Conservation (phyloP, 2,888 invertebrate species). For the Standfussiana lucernea region DNA sequence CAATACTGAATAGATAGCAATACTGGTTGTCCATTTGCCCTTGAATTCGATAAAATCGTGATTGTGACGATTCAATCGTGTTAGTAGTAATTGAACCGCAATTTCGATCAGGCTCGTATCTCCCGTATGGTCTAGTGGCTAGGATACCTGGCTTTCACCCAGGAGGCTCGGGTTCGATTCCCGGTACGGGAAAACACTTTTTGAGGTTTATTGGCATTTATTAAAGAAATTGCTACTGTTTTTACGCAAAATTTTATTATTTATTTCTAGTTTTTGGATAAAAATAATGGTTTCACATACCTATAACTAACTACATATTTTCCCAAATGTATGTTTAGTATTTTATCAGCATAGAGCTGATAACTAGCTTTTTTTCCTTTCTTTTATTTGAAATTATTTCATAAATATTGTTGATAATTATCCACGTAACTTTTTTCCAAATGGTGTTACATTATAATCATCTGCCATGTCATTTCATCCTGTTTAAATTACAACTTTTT, state of each 20-base stretch:
- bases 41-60: constrained; percentile 8
- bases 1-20: too few relatives aligned
- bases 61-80: neutral
- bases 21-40: neutral
- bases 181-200: constrained; percentile 91
- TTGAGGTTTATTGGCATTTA: neutral
- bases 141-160: constrained; percentile 94
- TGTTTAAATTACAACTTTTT: neutral
- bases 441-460: neutral
- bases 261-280: neutral
- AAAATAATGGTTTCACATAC: neutral
- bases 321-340: too few relatives aligned
- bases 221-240: neutral
- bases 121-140: constrained; percentile 93
- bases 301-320: too few relatives aligned
- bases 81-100: neutral
- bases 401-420: neutral
- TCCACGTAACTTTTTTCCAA: neutral
- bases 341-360: too few relatives aligned
- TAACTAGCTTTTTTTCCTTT: neutral
- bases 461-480: neutral
- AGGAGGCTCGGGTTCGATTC: constrained; percentile 94
- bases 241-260: neutral
- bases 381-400: neutral
- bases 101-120: neutral